A percentile compares a stretch with the other conserved stretches of the same genome.
Conservation (phyloP, 1,140 invertebrate genomes). For the Stegodyphus dumicola region DNA sequence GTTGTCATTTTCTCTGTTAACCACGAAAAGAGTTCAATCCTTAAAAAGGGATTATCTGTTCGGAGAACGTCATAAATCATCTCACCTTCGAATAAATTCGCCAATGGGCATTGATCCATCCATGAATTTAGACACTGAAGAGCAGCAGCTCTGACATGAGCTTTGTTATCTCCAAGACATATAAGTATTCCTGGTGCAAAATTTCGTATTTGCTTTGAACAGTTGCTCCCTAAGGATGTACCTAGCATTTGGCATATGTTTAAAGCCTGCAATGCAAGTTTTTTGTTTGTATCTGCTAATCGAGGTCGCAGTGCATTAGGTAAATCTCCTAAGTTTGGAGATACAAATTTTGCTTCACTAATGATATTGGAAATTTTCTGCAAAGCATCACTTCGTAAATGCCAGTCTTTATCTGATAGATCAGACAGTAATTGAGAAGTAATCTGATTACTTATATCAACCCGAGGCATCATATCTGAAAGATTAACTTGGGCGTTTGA, state of each 20-base stretch:
- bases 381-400: constrained; percentile 85
- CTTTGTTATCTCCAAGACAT: constrained; percentile 78
- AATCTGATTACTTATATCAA: constrained; percentile 87
- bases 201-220: constrained; percentile 81
- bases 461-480: constrained; percentile 78
- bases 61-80: constrained; percentile 88
- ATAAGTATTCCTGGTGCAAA: constrained; percentile 87
- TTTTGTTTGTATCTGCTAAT: constrained; percentile 89
- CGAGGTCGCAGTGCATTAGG: constrained; percentile 81
- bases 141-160: constrained; percentile 80
- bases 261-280: constrained; percentile 84
- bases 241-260: constrained; percentile 84
- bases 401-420: constrained; percentile 94
- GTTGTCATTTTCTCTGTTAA: constrained; percentile 82
- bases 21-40: constrained; percentile 86
- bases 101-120: constrained; percentile 79
- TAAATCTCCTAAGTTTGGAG: constrained; percentile 83
- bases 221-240: constrained; percentile 82
- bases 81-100: constrained; percentile 88
- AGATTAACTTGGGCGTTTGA: constrained; percentile 72
- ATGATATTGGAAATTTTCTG: constrained; percentile 83
- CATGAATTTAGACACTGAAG: constrained; percentile 85
- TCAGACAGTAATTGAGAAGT: constrained; percentile 84
- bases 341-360: constrained; percentile 82
- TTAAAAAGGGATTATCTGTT: constrained; percentile 82